phyloP scores from a whole-genome alignment of 2,113 vertebrate species.

The Psittacula cyanocephala region DNA sequence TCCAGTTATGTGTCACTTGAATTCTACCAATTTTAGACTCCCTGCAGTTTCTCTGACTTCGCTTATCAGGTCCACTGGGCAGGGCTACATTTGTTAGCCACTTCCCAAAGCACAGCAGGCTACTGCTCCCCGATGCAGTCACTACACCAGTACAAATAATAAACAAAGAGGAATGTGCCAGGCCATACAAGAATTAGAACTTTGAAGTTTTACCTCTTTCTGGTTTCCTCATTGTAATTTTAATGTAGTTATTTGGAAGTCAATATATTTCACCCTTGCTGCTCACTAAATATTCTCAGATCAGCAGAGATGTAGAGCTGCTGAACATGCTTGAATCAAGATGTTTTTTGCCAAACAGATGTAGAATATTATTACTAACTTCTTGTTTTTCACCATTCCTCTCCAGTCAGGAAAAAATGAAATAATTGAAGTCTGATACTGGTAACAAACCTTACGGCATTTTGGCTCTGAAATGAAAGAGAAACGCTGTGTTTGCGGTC shows the following conservation, averaged over 20 bases:
- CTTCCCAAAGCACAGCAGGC: not conserved
- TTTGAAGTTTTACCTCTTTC: constrained; percentile 1
- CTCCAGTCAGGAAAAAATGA: constrained; percentile 17
- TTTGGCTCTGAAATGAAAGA: constrained; percentile 22
- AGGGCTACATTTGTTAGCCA: not conserved
- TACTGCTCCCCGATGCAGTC: constrained; percentile 2
- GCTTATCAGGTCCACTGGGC: not conserved
- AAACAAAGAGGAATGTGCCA: not conserved
- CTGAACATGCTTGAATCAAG: not conserved
- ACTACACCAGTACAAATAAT: constrained; percentile 26
- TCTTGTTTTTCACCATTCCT: constrained; percentile 30
- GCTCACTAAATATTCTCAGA: not conserved
- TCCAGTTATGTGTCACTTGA: not conserved
- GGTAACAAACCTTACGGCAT: not conserved
- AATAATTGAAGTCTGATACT: not conserved
- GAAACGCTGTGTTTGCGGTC: not conserved
- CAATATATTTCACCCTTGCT: constrained; percentile 16
- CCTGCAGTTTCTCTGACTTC: not conserved
- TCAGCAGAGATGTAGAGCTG: not conserved
- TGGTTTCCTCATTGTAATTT: constrained; percentile 8
- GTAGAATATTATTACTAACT: constrained; percentile 39
- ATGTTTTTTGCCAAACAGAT: constrained; percentile 49
- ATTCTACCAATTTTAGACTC: not conserved
- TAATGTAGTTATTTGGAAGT: constrained; percentile 15
- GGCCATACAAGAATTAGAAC: not conserved